Base-by-base conservation (phyloP, 2,888 invertebrate species). In the Xanthorhoe designata region DNA sequence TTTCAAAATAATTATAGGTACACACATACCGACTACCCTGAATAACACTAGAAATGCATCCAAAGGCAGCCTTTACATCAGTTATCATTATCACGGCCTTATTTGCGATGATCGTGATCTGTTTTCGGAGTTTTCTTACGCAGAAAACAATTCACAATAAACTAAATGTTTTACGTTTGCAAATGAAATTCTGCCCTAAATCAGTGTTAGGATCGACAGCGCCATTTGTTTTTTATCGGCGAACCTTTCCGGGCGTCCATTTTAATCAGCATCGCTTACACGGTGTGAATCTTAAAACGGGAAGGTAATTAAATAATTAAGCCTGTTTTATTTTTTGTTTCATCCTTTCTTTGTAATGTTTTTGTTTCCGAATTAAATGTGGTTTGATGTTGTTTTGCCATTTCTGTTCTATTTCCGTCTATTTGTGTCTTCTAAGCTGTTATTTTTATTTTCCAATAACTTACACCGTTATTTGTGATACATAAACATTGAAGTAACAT, bases 151-250 rank as follows among this genome's bases (percentile, higher is more conserved):
- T 82, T 83, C 78, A 79, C 78, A 81, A 82, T 84, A 82, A 84
- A 80, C 81, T 83, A 81, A 84, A 83, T 84, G 9, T 79, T 70
- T 76, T 76, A 77, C 75, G 78, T 80, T 79, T 73, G 70, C 79
- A 79, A 85, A 84, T 84, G 78, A 79, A 83, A 81, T 78, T 72
- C 79, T 74, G 75, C 75, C 78, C 78, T 82, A 82, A 84, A 84
- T 83, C 82, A 80, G 81, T 73, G 69, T 80, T 78, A 76, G 78
- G 80, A 87, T 84, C 84, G 85, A 86, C 81, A 81, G 71, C 76
- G 77, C 85, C 84, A 66, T 84, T 87, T 86, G 85, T 79, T 81
- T 85, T 88, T 86, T 85, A 88, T 84, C 76, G 75, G 78, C 74
- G 72, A 78, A 79, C 82, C 83, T 84, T 83, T 84, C 75, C 74